Evolutionary conservation across 2,888 invertebrate genomes (phyloP).

Genomic region (Erpobdella octoculata): DNA sequence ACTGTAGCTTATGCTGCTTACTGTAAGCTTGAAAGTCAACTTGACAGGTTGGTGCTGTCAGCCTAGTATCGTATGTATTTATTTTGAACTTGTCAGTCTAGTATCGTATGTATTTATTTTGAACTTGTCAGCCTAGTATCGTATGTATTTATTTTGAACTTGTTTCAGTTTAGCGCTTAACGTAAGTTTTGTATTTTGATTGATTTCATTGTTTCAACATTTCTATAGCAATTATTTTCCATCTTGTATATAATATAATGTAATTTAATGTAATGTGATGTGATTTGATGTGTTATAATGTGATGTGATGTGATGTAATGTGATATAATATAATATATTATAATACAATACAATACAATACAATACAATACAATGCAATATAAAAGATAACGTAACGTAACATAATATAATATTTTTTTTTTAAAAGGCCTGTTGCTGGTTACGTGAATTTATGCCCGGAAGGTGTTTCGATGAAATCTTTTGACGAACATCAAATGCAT

Average conservation of each 20-base stretch:
- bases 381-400: background rate
- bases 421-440: slow-evolving; percentile 82
- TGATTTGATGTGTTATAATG: too few relatives aligned
- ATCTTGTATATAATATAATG: too few relatives aligned
- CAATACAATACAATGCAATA: too few relatives aligned
- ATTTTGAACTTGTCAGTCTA: background rate
- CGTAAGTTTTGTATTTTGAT: too few relatives aligned
- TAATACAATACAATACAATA: too few relatives aligned
- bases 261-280: too few relatives aligned
- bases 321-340: too few relatives aligned
- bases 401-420: background rate
- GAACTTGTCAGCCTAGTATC: background rate
- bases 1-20: slow-evolving; percentile 97
- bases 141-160: background rate
- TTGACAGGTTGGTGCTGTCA: slow-evolving; percentile 64
- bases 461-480: slow-evolving; percentile 79
- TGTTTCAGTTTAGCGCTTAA: too few relatives aligned
- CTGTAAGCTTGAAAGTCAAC: slow-evolving; percentile 86
- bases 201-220: too few relatives aligned
- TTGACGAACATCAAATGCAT: slow-evolving; percentile 65
- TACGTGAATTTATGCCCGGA: slow-evolving; percentile 96
- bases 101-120: background rate
- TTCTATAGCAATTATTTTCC: too few relatives aligned
- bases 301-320: too few relatives aligned
- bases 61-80: background rate